These are phyloP conservation scores for Microplitis manilae DNA, from an alignment of 2,888 invertebrate species.

Conservation along the genomic window DNA sequence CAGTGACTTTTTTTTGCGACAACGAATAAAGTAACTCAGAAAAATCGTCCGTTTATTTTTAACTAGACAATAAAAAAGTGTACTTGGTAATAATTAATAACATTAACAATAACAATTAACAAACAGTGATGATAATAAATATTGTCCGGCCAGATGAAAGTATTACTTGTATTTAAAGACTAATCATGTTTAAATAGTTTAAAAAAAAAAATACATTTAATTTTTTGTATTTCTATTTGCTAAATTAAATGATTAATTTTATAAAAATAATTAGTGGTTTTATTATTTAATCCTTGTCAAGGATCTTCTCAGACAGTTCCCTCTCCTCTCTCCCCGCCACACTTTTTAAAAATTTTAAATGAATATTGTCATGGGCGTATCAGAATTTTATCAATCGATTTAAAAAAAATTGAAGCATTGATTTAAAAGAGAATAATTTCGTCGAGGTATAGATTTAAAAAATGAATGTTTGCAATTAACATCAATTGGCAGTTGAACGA, in stretches of 20 bases:
- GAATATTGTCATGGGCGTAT: too few relatives aligned
- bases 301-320: too few relatives aligned
- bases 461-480: too few relatives aligned
- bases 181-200: neutral
- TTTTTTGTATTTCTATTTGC: constrained; percentile 45
- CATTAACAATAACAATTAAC: neutral
- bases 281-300: neutral
- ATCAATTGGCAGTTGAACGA: too few relatives aligned
- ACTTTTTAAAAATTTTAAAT: too few relatives aligned
- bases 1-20: neutral
- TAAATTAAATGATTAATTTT: constrained; percentile 39
- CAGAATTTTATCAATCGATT: too few relatives aligned
- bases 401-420: too few relatives aligned
- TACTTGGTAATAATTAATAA: neutral
- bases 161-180: constrained; percentile 58
- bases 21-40: neutral
- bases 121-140: neutral
- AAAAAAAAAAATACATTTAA: neutral
- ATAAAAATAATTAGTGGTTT: neutral
- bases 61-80: neutral
- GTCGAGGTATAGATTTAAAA: too few relatives aligned
- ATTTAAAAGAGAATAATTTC: too few relatives aligned
- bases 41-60: neutral
- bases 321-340: too few relatives aligned
- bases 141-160: constrained; percentile 46